Conservation (phyloP, 2,888 invertebrate species). For the Merodon equestris region DNA sequence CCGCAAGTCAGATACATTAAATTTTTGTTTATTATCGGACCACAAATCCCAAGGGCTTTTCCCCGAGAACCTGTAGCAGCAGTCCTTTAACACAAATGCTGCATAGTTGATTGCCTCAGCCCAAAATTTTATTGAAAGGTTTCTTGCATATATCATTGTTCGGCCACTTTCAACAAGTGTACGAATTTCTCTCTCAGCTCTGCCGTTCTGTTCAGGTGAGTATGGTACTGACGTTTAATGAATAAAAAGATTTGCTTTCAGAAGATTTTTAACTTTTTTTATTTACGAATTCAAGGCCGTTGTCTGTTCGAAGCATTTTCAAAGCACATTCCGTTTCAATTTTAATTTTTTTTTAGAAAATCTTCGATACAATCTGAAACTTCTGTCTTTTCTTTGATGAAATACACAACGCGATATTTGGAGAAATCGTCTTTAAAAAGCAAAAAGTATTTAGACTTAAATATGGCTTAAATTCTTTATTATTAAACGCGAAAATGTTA, state of each 20-base stretch:
- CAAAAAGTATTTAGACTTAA: constrained; percentile 10
- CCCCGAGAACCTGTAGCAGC: background rate
- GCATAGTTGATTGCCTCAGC: constrained; percentile 32
- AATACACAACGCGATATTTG: constrained; percentile 9
- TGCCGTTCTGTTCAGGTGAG: constrained; percentile 30
- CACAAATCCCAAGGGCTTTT: constrained; percentile 18
- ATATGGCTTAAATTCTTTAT: constrained; percentile 39
- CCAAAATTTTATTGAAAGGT: constrained; percentile 18
- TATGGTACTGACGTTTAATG: constrained; percentile 27
- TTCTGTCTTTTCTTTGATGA: constrained; percentile 20
- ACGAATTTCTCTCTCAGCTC: constrained; percentile 22
- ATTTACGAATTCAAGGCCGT: constrained; percentile 24
- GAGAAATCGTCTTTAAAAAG: constrained; percentile 23
- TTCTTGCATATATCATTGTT: constrained; percentile 21
- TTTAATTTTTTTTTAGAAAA: constrained; percentile 1
- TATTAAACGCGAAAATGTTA: constrained; percentile 7
- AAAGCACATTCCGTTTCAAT: constrained; percentile 6
- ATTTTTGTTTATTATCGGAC: constrained; percentile 12
- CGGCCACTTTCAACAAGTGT: constrained; percentile 27
- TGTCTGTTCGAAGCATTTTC: constrained; percentile 26
- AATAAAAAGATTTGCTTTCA: constrained; percentile 8
- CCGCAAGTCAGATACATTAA: constrained; percentile 8
- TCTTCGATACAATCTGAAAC: constrained; percentile 11
- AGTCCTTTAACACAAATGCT: constrained; percentile 30
- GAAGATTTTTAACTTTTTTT: constrained; percentile 1